Conservation (phyloP, 2,888 invertebrate genomes). For the Drosophila hamatofila region DNA sequence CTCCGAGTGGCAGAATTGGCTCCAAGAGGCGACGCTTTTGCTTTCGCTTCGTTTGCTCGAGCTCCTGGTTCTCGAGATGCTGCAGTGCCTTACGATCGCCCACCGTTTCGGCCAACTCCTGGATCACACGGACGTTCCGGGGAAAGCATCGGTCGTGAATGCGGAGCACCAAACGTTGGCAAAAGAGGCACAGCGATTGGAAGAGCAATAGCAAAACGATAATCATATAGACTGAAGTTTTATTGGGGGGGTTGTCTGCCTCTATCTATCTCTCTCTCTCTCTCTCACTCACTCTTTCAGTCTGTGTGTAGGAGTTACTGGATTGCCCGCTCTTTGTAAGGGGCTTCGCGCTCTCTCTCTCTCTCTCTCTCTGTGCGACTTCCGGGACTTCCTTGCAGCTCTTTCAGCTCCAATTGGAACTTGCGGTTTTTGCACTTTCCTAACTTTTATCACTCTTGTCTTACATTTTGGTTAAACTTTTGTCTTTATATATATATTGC, state of each 20-base stretch:
- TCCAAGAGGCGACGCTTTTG: constrained; percentile 71
- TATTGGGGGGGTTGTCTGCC: constrained; percentile 29
- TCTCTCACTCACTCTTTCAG: background rate
- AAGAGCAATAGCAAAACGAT: constrained; percentile 84
- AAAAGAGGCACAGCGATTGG: constrained; percentile 85
- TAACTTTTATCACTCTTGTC: background rate
- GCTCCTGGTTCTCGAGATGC: constrained; percentile 64
- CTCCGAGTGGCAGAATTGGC: constrained; percentile 59
- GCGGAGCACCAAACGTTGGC: constrained; percentile 84
- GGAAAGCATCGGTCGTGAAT: constrained; percentile 85
- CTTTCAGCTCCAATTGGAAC: constrained; percentile 17
- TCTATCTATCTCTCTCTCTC: constrained; percentile 2
- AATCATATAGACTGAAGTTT: constrained; percentile 81
- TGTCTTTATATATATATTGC: background rate
- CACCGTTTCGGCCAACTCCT: constrained; percentile 82
- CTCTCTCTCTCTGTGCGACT: background rate
- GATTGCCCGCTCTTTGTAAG: background rate
- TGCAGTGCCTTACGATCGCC: constrained; percentile 72
- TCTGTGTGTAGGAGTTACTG: background rate
- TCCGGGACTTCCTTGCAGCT: background rate
- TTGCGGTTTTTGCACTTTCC: background rate
- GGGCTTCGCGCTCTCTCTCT: background rate
- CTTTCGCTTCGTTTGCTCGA: constrained; percentile 61
- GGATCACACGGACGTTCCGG: constrained; percentile 82
- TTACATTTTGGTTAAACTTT: background rate